Evolutionary conservation across 2,888 invertebrate genomes (phyloP).

Genomic region (Thereva nobilitata): DNA sequence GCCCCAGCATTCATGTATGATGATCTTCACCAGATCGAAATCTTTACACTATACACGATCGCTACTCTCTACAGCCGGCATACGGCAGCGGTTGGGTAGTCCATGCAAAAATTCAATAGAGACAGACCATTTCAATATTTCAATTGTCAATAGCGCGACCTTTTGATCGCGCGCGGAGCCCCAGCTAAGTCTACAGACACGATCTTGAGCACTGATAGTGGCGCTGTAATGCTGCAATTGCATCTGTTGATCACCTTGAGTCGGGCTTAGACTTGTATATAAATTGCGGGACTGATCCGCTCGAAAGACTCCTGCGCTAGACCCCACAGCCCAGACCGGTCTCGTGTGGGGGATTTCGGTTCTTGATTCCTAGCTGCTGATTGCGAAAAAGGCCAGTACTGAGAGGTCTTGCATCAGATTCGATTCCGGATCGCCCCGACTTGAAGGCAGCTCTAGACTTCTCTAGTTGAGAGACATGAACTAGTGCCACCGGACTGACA

Average conservation of each 20-base stretch:
- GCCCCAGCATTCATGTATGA: background rate
- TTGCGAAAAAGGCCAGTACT: constrained; percentile 10
- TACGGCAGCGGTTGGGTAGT: background rate
- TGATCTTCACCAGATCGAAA: constrained; percentile 9
- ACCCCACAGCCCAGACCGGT: constrained; percentile 7
- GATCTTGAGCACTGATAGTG: constrained; percentile 10
- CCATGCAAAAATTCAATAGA: constrained; percentile 16
- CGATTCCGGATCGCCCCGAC: background rate
- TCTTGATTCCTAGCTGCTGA: background rate
- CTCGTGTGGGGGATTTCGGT: background rate
- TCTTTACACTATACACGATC: background rate
- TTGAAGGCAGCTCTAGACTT: constrained; percentile 3
- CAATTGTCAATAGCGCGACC: constrained; percentile 27
- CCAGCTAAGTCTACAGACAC: background rate
- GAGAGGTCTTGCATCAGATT: constrained; percentile 6
- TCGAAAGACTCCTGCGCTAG: constrained; percentile 1
- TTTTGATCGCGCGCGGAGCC: constrained; percentile 13
- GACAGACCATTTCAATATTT: constrained; percentile 17
- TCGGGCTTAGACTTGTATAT: constrained; percentile 6
- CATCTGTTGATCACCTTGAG: constrained; percentile 20
- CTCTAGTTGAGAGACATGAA: constrained; percentile 18
- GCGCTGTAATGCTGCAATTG: constrained; percentile 7
- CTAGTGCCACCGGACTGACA: constrained; percentile 24
- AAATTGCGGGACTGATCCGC: constrained; percentile 1
- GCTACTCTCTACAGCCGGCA: constrained; percentile 2